These are phyloP conservation scores for Diabrotica undecimpunctata DNA, from an alignment of 1,140 invertebrate species.

Conservation along the genomic window DNA sequence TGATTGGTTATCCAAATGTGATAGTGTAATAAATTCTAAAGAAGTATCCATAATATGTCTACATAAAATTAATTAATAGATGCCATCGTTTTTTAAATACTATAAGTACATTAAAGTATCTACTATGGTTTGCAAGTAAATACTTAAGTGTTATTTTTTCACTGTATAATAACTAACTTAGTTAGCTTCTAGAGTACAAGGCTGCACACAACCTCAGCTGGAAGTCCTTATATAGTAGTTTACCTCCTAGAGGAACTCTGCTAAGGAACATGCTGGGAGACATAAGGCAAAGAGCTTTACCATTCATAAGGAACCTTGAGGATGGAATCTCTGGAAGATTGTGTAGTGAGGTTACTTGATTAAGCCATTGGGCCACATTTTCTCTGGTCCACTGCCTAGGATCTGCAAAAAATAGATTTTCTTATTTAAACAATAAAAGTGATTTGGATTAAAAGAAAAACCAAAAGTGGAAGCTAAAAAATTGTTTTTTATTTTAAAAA, in stretches of 20 bases:
- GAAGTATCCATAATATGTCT: too few species aligned
- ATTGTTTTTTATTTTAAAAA: too few species aligned
- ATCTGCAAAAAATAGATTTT: constrained; percentile 50
- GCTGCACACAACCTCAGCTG: constrained; percentile 41
- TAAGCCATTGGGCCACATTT: constrained; percentile 64
- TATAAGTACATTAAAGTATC: too few species aligned
- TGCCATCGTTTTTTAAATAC: too few species aligned
- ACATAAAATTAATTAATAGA: too few species aligned
- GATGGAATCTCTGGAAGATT: constrained; percentile 54
- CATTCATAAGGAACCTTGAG: constrained; percentile 72
- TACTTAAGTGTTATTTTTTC: neutral
- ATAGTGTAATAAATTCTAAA: too few species aligned
- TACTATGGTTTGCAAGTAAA: neutral
- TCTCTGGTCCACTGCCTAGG: constrained; percentile 65
- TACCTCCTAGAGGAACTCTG: constrained; percentile 65
- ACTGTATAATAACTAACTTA: neutral
- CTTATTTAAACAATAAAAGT: too few species aligned
- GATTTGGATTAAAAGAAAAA: too few species aligned
- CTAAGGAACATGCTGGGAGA: constrained; percentile 67
- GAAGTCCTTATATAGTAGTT: constrained; percentile 58
- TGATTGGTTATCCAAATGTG: too few species aligned
- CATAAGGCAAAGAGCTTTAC: constrained; percentile 74
- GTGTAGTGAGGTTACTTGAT: constrained; percentile 57
- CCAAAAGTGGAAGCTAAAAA: too few species aligned
- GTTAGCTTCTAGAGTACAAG: constrained; percentile 35